Evolutionary conservation across 2,888 invertebrate genomes (phyloP), one percentile per base, ranked within the genome.

Genomic region (Rugalucina vietnamica): DNA sequence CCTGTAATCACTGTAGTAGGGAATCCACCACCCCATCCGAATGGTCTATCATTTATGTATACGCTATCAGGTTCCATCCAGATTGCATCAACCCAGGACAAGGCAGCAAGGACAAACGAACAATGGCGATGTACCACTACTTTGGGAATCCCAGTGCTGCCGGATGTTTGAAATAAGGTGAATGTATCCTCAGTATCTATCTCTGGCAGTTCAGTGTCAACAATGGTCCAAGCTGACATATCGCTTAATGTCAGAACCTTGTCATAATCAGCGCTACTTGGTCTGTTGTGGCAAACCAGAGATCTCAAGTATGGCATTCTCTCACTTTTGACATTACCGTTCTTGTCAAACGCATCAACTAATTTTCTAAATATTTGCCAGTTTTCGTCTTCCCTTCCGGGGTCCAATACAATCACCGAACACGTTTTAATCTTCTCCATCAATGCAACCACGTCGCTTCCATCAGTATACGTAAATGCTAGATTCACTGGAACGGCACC

Each of bases 11-110:
- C 50, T 12, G 39, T 74, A 1, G 37, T 29, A 3, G 79, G 79
- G 76, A 82, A 82, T 18, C 82, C 79, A 0, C 82, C 82, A 29
- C 24, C 39, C 82, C 82, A 82, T 1, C n/a, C 32, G 29, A 79
- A 82, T 5, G 75, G 75, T 18, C 82, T 27, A 49, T 82, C 76
- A 54, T 69, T 72, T 43, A 54, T 72, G 18, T 37, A 71, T 18
- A 70, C 43, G n/a, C 74, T 71, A 18, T 70, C 43, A 39, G 32
- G 24, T 12, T 65, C 65, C 65, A 65, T 65, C 8, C 29, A 34
- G 21, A 65, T 12, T 65, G 65, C 27, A 34, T 65, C 65, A 1
- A 29, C 65, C 65, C 65, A 65, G 3, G 65, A 32, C 18, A 5
- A 2, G 1, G 72, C 39, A 3, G 43, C 72, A 29, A 10, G 43